These are phyloP conservation scores for Ceratosolen fusciceps DNA, from an alignment of 1,140 invertebrate genomes.

Conservation along the genomic window DNA sequence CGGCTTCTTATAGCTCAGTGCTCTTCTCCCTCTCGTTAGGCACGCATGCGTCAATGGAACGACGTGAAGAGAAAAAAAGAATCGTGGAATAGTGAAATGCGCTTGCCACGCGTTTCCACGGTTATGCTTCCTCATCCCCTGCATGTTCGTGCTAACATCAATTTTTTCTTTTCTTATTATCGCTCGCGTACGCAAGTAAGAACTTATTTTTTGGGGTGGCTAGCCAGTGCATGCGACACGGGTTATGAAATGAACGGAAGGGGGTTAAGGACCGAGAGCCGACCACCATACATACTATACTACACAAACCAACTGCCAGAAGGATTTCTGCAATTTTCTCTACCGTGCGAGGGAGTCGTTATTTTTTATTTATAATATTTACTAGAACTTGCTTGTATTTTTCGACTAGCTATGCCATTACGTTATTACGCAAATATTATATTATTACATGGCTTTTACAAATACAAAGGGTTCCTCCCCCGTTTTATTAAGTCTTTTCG, in stretches of 20 bases:
- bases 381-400: too few relatives aligned
- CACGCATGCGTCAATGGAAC: neutral
- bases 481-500: too few relatives aligned
- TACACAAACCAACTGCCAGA: constrained; percentile 10
- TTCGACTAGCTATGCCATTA: too few relatives aligned
- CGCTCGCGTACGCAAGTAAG: neutral
- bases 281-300: too few relatives aligned
- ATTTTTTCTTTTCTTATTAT: constrained; percentile 18
- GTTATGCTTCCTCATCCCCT: neutral
- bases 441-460: too few relatives aligned
- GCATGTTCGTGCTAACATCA: neutral
- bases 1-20: neutral
- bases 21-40: neutral
- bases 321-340: neutral
- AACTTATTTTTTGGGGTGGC: neutral
- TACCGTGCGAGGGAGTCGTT: too few relatives aligned
- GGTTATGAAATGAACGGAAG: neutral
- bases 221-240: neutral
- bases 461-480: too few relatives aligned
- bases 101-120: constrained; percentile 6
- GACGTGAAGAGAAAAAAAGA: neutral
- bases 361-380: too few relatives aligned
- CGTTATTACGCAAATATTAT: too few relatives aligned
- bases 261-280: neutral
- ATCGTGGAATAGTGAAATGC: neutral